Percentiles rank a stretch among this genome's conserved stretches.
Conservation (phyloP, 2,797 vertebrate genomes). For the Pseudochaenichthys georgianus region DNA sequence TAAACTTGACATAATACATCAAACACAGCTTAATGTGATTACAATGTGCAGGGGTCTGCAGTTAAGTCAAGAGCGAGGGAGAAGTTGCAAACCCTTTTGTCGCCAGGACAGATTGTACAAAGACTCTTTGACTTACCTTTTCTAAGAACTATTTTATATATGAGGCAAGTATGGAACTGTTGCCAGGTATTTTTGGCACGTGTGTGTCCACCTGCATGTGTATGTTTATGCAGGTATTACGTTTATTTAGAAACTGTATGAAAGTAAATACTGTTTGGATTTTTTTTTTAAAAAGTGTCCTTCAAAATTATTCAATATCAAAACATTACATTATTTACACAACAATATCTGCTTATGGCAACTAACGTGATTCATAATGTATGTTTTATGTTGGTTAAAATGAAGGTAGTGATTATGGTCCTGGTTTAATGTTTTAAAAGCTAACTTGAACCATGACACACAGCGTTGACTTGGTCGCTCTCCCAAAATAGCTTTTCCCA, state of each 20-base stretch:
- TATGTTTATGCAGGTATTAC: background rate
- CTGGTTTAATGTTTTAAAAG: too few relatives aligned
- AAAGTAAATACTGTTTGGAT: background rate
- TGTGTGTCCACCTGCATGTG: background rate
- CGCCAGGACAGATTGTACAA: constrained; percentile 43
- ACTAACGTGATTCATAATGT: background rate
- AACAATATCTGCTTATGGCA: background rate
- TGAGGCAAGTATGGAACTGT: constrained; percentile 27
- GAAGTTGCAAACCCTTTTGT: constrained; percentile 53
- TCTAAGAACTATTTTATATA: constrained; percentile 39
- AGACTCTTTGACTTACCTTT: constrained; percentile 34
- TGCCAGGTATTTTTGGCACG: background rate
- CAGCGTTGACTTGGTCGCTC: too few relatives aligned
- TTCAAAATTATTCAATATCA: background rate
- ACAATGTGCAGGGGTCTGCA: constrained; percentile 60
- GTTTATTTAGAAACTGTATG: background rate
- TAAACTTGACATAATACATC: constrained; percentile 82
- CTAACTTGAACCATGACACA: too few relatives aligned
- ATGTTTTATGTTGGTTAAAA: too few relatives aligned
- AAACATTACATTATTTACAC: background rate
- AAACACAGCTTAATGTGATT: constrained; percentile 84
- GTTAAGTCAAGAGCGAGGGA: constrained; percentile 59
- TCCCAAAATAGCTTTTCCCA: too few relatives aligned
- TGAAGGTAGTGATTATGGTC: too few relatives aligned
- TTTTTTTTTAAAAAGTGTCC: too few relatives aligned